phyloP scores from a whole-genome alignment of 2,888 invertebrate species.

The Aphidoletes aphidimyza region DNA sequence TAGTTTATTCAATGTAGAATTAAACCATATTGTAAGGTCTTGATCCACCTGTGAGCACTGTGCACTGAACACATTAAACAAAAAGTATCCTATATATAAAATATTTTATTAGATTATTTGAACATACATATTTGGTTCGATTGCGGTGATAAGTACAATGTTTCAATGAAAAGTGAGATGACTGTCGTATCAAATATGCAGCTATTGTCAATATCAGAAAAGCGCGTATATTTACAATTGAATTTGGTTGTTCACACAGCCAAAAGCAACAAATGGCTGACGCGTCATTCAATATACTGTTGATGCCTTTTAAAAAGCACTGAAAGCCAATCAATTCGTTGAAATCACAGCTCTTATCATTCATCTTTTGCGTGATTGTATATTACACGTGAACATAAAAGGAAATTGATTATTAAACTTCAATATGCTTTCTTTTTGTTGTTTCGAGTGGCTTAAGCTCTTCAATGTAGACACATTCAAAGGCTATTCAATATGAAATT shows the following conservation, averaged over 20 bases:
- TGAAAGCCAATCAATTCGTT: not conserved
- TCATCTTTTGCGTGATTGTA: not conserved
- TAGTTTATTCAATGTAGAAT: no score
- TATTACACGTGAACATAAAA: not conserved
- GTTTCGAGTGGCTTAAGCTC: not conserved
- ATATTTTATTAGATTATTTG: no score
- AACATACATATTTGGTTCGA: no score
- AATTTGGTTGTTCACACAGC: no score
- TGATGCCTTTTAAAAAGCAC: not conserved
- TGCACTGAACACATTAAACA: no score
- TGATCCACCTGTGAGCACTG: no score
- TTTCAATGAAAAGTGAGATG: not conserved
- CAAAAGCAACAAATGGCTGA: not conserved
- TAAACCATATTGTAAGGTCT: no score
- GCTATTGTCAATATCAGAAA: not conserved
- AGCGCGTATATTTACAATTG: no score
- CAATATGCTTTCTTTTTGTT: slow-evolving; percentile 9
- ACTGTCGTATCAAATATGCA: not conserved
- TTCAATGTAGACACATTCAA: not conserved
- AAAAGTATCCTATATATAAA: no score
- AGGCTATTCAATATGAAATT: not conserved
- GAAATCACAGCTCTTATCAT: not conserved
- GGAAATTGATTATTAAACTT: slow-evolving; percentile 17
- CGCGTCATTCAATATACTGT: not conserved
- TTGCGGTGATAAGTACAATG: no score